Conservation (phyloP, 2,113 vertebrate species). For the Neotoma lepida region DNA sequence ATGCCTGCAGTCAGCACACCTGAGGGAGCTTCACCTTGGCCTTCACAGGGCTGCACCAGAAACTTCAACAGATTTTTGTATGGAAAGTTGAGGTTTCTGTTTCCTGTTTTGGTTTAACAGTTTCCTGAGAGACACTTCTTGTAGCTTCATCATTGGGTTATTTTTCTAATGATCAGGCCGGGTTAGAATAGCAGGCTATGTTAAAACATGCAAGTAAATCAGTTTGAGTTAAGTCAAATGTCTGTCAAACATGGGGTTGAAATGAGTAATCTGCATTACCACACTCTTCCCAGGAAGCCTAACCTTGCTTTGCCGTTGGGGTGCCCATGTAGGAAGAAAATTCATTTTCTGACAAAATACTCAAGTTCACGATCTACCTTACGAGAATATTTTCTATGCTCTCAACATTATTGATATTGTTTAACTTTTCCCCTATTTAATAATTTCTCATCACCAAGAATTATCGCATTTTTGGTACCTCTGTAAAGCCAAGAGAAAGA, state of each 20-base stretch:
- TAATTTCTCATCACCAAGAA: slow-evolving; percentile 38
- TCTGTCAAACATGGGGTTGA: slow-evolving; percentile 20
- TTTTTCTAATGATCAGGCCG: not conserved
- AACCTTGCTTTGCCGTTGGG: not conserved
- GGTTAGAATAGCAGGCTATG: not conserved
- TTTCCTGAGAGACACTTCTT: not conserved
- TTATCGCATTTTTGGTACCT: slow-evolving; percentile 1
- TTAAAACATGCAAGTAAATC: slow-evolving; percentile 14
- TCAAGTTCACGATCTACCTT: slow-evolving; percentile 4
- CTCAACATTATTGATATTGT: not conserved
- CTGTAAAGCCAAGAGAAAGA: slow-evolving; percentile 24
- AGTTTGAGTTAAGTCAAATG: not conserved
- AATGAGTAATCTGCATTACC: slow-evolving; percentile 18
- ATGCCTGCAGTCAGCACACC: slow-evolving; percentile 63
- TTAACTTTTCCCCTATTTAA: not conserved
- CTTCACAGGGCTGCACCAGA: slow-evolving; percentile 41
- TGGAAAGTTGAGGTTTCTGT: not conserved
- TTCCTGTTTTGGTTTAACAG: not conserved
- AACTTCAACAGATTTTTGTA: slow-evolving; percentile 63
- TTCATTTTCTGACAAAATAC: slow-evolving; percentile 21
- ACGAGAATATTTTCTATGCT: slow-evolving; percentile 12
- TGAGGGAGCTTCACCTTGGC: slow-evolving; percentile 7
- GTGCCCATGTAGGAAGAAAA: not conserved
- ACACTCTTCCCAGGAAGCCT: slow-evolving; percentile 33
- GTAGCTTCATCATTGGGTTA: not conserved